Evolutionary conservation across 2,797 vertebrate species (phyloP), one percentile per base, ranked within the genome.

Genomic region (Myotis findleyi): DNA sequence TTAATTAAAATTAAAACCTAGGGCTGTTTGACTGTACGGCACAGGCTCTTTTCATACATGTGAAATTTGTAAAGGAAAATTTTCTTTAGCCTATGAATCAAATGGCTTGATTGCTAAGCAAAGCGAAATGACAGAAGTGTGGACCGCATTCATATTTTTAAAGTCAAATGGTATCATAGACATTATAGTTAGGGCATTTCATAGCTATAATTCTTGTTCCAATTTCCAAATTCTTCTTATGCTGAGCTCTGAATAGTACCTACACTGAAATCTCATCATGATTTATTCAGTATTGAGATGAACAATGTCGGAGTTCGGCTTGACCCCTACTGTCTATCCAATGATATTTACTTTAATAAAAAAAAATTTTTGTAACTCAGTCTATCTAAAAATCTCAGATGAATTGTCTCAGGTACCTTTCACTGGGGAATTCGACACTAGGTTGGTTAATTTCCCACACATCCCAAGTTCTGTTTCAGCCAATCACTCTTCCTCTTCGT

Each of bases 1-100:
- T 68, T 49, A 93, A 59, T 82, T 38, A 91, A 95, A 95, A 96
- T 93, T 64, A 94, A 94, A 96, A 84, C 20, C 47, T 33, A 75
- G 55, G 33, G 30, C n/a, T 91, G 27, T 69, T 87, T 44, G 57
- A 87, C 47, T 87, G 17, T n/a, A 87, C 75, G 4, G 36, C 36
- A n/a, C 38, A 88, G 87, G 47, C 38, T 88, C 44, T 89, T 83
- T 62, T 25, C 25, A 91, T 21, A 88, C 36, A 53, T 1, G 2
- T 71, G 47, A 96, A 96, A 92, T 89, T 2, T 72, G 38, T 75
- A 80, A 96, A 93, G 36, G 30, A 89, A 81, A 53, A 25, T 83
- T 80, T 91, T 86, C n/a, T 93, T 91, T 90, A 93, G 82, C n/a
- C 36, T 87, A 51, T 84, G 64, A 95, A 68, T 89, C 76, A 89